Percentiles rank a stretch among this genome's conserved stretches.
Evolutionary conservation across 2,888 invertebrate genomes (phyloP).

Genomic region (Automeris io): DNA sequence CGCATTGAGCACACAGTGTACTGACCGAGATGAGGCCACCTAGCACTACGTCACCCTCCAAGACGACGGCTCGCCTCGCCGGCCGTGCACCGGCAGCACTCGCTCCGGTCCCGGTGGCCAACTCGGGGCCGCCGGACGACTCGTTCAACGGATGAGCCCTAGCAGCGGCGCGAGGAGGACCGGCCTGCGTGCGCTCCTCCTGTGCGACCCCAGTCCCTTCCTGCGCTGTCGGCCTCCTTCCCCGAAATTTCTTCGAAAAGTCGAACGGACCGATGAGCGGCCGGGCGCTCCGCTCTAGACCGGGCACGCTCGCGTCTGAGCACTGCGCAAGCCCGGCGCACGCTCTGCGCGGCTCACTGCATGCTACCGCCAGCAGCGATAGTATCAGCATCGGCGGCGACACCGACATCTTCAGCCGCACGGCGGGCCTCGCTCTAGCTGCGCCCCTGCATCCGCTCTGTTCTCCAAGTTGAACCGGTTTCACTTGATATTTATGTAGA

Average conservation of each 20-base stretch:
- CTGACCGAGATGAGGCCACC: constrained; percentile 84
- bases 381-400: not conserved
- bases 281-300: constrained; percentile 19
- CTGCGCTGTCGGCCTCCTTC: constrained; percentile 28
- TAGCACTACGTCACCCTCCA: constrained; percentile 88
- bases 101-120: constrained; percentile 15
- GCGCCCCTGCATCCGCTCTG: not conserved
- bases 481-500: no score
- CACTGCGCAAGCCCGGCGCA: not conserved
- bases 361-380: not conserved
- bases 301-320: not conserved
- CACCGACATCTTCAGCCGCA: not conserved
- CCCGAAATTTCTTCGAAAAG: constrained; percentile 48
- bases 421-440: not conserved
- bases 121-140: constrained; percentile 1
- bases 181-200: not conserved
- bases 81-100: constrained; percentile 76
- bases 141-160: constrained; percentile 4
- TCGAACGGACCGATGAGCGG: constrained; percentile 56
- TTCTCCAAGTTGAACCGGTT: not conserved
- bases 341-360: not conserved
- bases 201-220: constrained; percentile 8
- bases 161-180: not conserved
- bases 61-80: constrained; percentile 86
- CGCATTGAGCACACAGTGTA: no score